A percentile compares a stretch with the other conserved stretches of the same genome.
Conservation (phyloP, 2,113 vertebrate genomes). For the Cyanistes caeruleus region DNA sequence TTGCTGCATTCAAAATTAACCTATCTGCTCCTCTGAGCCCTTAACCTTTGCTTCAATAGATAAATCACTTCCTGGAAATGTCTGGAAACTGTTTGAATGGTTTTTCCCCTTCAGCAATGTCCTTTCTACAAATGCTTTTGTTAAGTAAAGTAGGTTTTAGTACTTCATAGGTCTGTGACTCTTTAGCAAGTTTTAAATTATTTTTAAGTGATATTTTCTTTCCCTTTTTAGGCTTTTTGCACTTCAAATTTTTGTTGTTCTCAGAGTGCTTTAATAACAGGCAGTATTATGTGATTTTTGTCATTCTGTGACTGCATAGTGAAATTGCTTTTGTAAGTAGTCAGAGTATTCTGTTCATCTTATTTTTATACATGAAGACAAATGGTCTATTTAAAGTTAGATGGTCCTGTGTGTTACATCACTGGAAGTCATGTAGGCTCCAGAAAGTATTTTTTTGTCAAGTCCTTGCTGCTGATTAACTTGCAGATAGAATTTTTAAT, state of each 20-base stretch:
- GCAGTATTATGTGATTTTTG: background rate
- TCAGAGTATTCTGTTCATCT: background rate
- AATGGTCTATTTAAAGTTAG: background rate
- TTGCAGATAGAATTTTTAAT: background rate
- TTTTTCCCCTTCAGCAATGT: background rate
- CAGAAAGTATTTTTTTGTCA: background rate
- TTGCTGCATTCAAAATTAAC: constrained; percentile 12
- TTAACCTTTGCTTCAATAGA: constrained; percentile 4
- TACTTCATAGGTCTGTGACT: background rate
- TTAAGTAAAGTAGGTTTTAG: constrained; percentile 21
- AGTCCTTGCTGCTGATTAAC: background rate
- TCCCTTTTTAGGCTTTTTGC: background rate
- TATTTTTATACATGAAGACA: background rate
- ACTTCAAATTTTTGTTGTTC: background rate
- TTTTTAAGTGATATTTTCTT: background rate
- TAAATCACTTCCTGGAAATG: constrained; percentile 37
- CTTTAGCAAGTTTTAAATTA: background rate
- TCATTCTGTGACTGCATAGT: background rate
- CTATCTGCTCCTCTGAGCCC: background rate
- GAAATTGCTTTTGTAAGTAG: background rate
- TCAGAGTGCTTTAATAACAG: background rate
- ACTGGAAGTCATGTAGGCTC: background rate
- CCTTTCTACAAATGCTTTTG: background rate
- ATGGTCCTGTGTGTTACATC: background rate
- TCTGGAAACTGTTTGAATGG: background rate